phyloP scores from a whole-genome alignment of 1,140 invertebrate genomes.

The Drosophila fuyamai region DNA sequence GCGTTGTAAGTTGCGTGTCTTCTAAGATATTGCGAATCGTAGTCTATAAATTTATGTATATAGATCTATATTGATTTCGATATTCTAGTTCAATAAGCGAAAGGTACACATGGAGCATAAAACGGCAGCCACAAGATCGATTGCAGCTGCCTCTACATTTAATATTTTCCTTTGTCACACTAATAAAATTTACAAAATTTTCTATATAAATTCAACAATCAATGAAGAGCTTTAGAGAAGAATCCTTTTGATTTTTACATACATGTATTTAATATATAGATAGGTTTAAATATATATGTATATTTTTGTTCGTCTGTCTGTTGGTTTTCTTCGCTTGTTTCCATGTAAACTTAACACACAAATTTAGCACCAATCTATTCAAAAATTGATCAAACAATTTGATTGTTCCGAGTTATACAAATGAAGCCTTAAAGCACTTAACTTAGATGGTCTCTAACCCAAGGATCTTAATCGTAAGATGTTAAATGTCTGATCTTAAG shows the following conservation, averaged over 20 bases:
- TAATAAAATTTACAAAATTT: constrained; percentile 78
- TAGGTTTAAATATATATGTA: constrained; percentile 41
- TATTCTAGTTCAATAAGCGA: constrained; percentile 78
- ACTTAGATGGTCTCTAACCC: constrained; percentile 43
- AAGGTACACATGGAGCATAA: constrained; percentile 82
- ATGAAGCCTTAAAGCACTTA: constrained; percentile 73
- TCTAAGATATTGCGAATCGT: constrained; percentile 67
- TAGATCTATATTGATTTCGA: constrained; percentile 54
- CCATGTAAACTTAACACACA: constrained; percentile 73
- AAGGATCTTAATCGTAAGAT: constrained; percentile 36
- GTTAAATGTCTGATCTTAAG: constrained; percentile 28
- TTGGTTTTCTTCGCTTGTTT: constrained; percentile 21
- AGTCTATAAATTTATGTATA: constrained; percentile 46
- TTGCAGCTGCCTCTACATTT: constrained; percentile 51
- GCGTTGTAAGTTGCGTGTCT: constrained; percentile 37
- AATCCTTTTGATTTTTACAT: constrained; percentile 53
- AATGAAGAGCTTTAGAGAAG: constrained; percentile 68
- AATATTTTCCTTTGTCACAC: constrained; percentile 56
- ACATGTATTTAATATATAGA: constrained; percentile 40
- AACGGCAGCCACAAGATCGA: constrained; percentile 42
- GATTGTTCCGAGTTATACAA: constrained; percentile 82
- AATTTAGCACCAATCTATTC: constrained; percentile 83
- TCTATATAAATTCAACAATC: constrained; percentile 81
- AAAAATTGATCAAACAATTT: constrained; percentile 83
- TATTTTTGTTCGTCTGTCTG: constrained; percentile 33